Evolutionary conservation across 2,797 vertebrate genomes (phyloP).

Genomic region (Yasuhikotakia modesta): DNA sequence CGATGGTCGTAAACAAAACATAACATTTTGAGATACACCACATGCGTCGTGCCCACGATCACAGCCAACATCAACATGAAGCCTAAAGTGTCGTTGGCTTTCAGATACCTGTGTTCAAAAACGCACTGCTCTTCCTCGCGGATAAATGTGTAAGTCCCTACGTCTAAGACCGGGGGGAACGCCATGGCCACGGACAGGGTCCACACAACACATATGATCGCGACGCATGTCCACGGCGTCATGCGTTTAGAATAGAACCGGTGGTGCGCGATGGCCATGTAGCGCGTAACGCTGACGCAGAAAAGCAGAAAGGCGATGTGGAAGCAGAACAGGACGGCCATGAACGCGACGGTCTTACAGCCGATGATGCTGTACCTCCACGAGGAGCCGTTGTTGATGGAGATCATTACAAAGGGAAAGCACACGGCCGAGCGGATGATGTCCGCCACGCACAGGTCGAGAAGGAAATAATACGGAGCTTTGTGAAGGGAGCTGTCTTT

Average conservation of each 20-base stretch:
- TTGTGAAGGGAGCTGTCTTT: slow-evolving; percentile 88
- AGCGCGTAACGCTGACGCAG: slow-evolving; percentile 92
- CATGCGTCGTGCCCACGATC: slow-evolving; percentile 88
- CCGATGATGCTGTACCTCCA: slow-evolving; percentile 85
- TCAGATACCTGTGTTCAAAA: slow-evolving; percentile 93
- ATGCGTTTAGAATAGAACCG: slow-evolving; percentile 93
- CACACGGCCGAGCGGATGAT: slow-evolving; percentile 88
- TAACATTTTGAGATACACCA: slow-evolving; percentile 91
- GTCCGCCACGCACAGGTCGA: slow-evolving; percentile 92
- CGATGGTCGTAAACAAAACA: slow-evolving; percentile 96
- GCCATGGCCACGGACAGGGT: slow-evolving; percentile 94
- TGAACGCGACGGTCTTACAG: slow-evolving; percentile 92
- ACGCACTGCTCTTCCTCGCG: slow-evolving; percentile 92
- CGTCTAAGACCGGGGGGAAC: slow-evolving; percentile 91
- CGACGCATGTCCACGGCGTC: slow-evolving; percentile 90
- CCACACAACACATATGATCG: slow-evolving; percentile 93
- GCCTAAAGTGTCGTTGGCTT: slow-evolving; percentile 91
- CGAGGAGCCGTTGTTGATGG: slow-evolving; percentile 82
- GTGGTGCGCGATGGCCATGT: slow-evolving; percentile 97
- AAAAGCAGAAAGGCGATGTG: slow-evolving; percentile 94
- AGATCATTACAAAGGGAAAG: slow-evolving; percentile 93
- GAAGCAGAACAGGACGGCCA: slow-evolving; percentile 93
- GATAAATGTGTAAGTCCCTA: slow-evolving; percentile 90
- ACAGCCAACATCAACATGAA: slow-evolving; percentile 93
- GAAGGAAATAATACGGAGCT: slow-evolving; percentile 91